These are phyloP conservation scores for Drosophila testacea DNA, from an alignment of 2,888 invertebrate genomes.

Conservation along the genomic window DNA sequence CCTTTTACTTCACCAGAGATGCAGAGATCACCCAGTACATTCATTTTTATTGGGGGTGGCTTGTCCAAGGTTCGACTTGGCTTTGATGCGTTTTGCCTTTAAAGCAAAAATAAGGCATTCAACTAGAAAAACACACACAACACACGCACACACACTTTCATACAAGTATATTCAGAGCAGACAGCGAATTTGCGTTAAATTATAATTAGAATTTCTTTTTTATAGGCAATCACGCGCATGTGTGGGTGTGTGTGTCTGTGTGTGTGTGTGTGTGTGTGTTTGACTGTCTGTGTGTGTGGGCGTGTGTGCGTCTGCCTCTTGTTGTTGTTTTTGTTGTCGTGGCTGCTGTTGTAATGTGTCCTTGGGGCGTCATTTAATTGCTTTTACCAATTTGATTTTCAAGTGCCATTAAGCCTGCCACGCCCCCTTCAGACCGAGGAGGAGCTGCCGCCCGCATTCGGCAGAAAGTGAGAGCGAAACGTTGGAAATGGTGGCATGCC, in stretches of 20 bases:
- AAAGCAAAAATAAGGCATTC: constrained; percentile 69
- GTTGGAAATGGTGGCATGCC: constrained; percentile 31
- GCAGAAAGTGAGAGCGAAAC: constrained; percentile 72
- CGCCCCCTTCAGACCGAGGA: constrained; percentile 15
- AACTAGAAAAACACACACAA: constrained; percentile 47
- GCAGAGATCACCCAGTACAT: constrained; percentile 41
- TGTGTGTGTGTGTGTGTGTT: constrained; percentile 30
- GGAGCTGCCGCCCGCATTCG: constrained; percentile 53
- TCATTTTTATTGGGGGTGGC: constrained; percentile 51
- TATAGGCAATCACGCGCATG: constrained; percentile 75
- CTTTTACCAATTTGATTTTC: constrained; percentile 84
- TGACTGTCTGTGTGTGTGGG: constrained; percentile 31
- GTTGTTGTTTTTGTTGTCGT: constrained; percentile 65
- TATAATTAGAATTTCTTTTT: constrained; percentile 82
- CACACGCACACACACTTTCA: constrained; percentile 6
- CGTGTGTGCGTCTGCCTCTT: constrained; percentile 32
- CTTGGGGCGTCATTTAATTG: constrained; percentile 85
- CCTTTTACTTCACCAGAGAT: constrained; percentile 3
- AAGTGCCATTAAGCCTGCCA: constrained; percentile 83
- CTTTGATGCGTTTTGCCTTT: constrained; percentile 50
- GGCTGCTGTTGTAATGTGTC: constrained; percentile 83
- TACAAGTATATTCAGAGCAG: constrained; percentile 26
- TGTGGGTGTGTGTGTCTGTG: constrained; percentile 40
- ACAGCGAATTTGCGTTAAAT: constrained; percentile 79
- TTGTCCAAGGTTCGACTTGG: constrained; percentile 54